phyloP scores from a whole-genome alignment of 2,888 invertebrate genomes.

The Chelonus formosanus region DNA sequence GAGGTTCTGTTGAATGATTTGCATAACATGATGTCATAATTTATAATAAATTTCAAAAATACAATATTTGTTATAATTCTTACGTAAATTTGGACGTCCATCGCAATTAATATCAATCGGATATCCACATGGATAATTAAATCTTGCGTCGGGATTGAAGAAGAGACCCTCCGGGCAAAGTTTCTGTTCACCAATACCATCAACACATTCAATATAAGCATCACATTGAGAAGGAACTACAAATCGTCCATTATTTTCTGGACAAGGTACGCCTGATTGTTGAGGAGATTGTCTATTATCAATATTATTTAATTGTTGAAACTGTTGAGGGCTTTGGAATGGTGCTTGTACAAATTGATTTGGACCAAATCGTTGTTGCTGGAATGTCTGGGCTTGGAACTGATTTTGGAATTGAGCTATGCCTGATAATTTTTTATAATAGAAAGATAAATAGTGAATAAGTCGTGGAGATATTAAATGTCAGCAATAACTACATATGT shows the following conservation, averaged over 20 bases:
- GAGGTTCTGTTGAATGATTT: slow-evolving; percentile 67
- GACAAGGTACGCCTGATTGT: slow-evolving; percentile 65
- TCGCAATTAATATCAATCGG: slow-evolving; percentile 83
- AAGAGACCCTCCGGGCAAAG: slow-evolving; percentile 84
- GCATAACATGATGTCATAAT: slow-evolving; percentile 1
- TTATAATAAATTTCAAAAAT: not conserved
- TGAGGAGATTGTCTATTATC: not conserved
- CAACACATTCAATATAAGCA: slow-evolving; percentile 76
- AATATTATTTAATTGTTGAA: slow-evolving; percentile 22
- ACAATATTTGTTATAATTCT: slow-evolving; percentile 41
- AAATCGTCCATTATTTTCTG: slow-evolving; percentile 75
- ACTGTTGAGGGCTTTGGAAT: slow-evolving; percentile 30
- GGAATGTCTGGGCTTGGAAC: too few species aligned
- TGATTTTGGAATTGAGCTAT: too few species aligned
- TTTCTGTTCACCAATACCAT: slow-evolving; percentile 80
- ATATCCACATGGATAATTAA: slow-evolving; percentile 82
- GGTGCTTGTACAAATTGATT: too few species aligned
- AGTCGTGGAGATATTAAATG: too few species aligned
- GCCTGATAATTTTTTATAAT: too few species aligned
- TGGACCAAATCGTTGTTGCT: too few species aligned
- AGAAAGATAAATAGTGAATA: too few species aligned
- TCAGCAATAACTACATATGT: too few species aligned
- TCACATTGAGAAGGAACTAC: slow-evolving; percentile 78
- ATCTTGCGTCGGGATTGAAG: slow-evolving; percentile 77
- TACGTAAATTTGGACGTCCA: slow-evolving; percentile 70